Percentiles rank a stretch among this genome's conserved stretches.
phyloP scores from a whole-genome alignment of 2,113 vertebrate genomes.

The Lepisosteus oculatus region DNA sequence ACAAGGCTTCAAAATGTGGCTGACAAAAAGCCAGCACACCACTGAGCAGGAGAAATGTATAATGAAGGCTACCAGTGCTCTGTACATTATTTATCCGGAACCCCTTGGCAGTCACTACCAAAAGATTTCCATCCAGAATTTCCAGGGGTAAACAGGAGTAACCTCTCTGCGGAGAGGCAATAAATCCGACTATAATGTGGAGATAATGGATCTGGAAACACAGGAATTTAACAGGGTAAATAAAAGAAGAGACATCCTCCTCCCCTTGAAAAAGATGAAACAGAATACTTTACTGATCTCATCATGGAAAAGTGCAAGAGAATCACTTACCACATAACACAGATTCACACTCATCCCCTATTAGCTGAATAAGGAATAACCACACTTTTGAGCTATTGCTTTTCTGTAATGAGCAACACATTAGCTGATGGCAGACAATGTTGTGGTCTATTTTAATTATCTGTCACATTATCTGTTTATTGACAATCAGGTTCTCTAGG shows the following conservation, averaged over 20 bases:
- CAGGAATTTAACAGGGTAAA: slow-evolving; percentile 6
- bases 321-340: slow-evolving; percentile 20
- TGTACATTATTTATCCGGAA: slow-evolving; percentile 22
- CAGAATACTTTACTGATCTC: slow-evolving; percentile 27
- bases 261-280: slow-evolving; percentile 24
- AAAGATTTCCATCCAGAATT: slow-evolving; percentile 29
- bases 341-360: neutral
- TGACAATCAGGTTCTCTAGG: slow-evolving; percentile 15
- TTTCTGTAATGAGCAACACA: neutral
- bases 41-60: slow-evolving; percentile 35
- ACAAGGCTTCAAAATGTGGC: slow-evolving; percentile 60
- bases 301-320: slow-evolving; percentile 14
- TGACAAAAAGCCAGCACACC: slow-evolving; percentile 59
- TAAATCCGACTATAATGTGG: slow-evolving; percentile 13
- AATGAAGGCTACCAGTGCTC: slow-evolving; percentile 46
- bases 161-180: slow-evolving; percentile 26
- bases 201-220: slow-evolving; percentile 31
- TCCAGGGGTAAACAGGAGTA: slow-evolving; percentile 34
- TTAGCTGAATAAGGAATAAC: neutral
- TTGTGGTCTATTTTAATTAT: neutral
- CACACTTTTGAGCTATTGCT: neutral
- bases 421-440: neutral
- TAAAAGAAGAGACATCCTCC: slow-evolving; percentile 7
- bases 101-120: slow-evolving; percentile 16
- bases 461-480: slow-evolving; percentile 17